Evolutionary conservation across 2,888 invertebrate genomes (phyloP).

Genomic region (Stenoptilia bipunctidactyla): DNA sequence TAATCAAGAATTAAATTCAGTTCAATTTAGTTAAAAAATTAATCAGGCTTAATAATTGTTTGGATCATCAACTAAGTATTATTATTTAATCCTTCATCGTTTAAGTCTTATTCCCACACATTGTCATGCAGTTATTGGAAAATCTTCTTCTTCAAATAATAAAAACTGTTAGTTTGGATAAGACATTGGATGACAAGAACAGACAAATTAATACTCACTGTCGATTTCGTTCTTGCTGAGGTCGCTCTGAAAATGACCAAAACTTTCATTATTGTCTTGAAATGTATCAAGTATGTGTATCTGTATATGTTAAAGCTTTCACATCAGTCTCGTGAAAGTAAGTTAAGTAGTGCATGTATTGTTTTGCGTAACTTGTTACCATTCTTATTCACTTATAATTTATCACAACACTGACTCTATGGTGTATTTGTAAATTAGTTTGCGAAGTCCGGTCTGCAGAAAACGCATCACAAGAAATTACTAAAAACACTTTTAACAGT

Average conservation of each 20-base stretch:
- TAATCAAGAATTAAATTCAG: too few species aligned
- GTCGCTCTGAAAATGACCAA: constrained; percentile 82
- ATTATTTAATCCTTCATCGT: too few species aligned
- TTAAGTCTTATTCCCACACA: too few species aligned
- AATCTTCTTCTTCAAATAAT: too few species aligned
- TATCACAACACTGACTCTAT: constrained; percentile 44
- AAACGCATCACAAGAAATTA: constrained; percentile 35
- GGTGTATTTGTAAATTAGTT: constrained; percentile 23
- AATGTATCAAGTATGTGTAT: constrained; percentile 1
- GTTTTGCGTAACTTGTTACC: too few species aligned
- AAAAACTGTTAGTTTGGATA: too few species aligned
- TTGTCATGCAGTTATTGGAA: too few species aligned
- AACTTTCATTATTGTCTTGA: constrained; percentile 50
- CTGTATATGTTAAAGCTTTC: neutral
- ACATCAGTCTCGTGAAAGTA: neutral
- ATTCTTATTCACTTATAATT: constrained; percentile 33
- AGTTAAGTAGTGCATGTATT: too few species aligned
- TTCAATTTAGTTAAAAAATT: too few species aligned
- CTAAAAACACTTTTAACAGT: constrained; percentile 48
- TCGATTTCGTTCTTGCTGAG: constrained; percentile 89
- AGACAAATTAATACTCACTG: constrained; percentile 81
- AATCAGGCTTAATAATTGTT: too few species aligned
- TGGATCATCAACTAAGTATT: too few species aligned
- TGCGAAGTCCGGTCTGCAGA: constrained; percentile 58
- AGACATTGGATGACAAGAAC: too few species aligned